Percentiles rank a stretch among this genome's conserved stretches.
These are phyloP conservation scores for Crossaster papposus DNA, from an alignment of 53 echinoderm and acorn worm species.

Conservation along the genomic window DNA sequence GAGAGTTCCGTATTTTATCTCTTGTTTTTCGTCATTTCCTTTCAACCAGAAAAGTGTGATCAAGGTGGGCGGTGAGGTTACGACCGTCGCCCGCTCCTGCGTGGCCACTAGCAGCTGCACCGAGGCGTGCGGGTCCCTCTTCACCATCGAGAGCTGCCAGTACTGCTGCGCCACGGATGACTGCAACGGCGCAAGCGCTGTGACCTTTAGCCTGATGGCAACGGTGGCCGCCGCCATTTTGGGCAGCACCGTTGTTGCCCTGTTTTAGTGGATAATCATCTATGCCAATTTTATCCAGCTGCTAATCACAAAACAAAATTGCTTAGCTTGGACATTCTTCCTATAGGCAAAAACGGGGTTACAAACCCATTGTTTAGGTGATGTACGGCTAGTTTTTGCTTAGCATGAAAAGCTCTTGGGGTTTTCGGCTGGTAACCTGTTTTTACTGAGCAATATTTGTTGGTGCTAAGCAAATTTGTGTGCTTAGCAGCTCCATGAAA, in stretches of 20 bases:
- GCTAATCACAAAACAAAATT: too few species aligned
- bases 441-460: too few species aligned
- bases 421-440: too few species aligned
- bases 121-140: not conserved
- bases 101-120: not conserved
- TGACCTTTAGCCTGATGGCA: conserved; percentile 41
- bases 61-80: not conserved
- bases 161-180: conserved; percentile 42
- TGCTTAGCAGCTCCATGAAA: too few species aligned
- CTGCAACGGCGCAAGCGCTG: conserved; percentile 50
- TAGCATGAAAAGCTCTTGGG: too few species aligned
- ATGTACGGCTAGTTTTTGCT: too few species aligned
- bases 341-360: too few species aligned
- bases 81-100: conserved; percentile 6
- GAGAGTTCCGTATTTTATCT: not conserved
- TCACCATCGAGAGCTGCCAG: not conserved
- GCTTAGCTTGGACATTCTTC: too few species aligned
- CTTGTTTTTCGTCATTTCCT: not conserved
- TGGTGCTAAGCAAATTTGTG: too few species aligned
- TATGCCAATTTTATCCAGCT: too few species aligned
- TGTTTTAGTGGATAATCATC: too few species aligned
- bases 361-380: too few species aligned
- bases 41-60: conserved; percentile 14
- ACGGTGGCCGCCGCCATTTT: conserved; percentile 18
- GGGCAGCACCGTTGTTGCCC: not conserved